These are phyloP conservation scores for Limnephilus rhombicus DNA, from an alignment of 2,888 invertebrate species.

Conservation along the genomic window DNA sequence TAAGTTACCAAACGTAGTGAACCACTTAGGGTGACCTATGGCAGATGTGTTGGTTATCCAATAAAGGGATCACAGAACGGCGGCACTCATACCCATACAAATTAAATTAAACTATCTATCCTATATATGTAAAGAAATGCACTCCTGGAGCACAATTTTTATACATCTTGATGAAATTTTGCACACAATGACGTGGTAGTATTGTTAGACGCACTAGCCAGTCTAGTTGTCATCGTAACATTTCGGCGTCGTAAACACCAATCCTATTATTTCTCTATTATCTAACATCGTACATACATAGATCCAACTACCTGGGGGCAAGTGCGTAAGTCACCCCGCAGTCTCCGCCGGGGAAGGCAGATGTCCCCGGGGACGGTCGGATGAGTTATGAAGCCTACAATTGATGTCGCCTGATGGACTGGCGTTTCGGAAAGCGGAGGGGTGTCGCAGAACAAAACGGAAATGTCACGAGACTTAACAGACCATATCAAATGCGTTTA, in stretches of 20 bases:
- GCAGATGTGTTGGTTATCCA: too few relatives aligned
- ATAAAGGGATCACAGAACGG: too few relatives aligned
- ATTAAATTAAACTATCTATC: too few relatives aligned
- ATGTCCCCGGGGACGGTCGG: slow-evolving; percentile 53
- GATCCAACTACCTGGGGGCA: slow-evolving; percentile 14
- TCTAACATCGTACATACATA: not conserved
- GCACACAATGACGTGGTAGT: too few relatives aligned
- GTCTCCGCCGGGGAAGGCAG: slow-evolving; percentile 43
- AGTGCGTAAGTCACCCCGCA: not conserved
- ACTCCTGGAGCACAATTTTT: too few relatives aligned
- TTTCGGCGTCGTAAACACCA: not conserved
- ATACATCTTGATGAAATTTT: too few relatives aligned
- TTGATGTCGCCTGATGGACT: slow-evolving; percentile 65
- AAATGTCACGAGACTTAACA: slow-evolving; percentile 50
- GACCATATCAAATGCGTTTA: slow-evolving; percentile 42
- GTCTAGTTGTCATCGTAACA: not conserved
- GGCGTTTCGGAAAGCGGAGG: slow-evolving; percentile 40
- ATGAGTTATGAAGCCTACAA: slow-evolving; percentile 64
- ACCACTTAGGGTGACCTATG: too few relatives aligned
- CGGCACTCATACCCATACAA: too few relatives aligned
- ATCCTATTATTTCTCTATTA: not conserved
- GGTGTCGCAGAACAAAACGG: slow-evolving; percentile 48
- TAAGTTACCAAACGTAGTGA: too few relatives aligned
- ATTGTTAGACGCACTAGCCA: not conserved
- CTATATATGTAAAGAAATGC: too few relatives aligned